These are phyloP conservation scores for Stratiolaelaps scimitus DNA, from an alignment of 1,140 invertebrate species.

Conservation along the genomic window DNA sequence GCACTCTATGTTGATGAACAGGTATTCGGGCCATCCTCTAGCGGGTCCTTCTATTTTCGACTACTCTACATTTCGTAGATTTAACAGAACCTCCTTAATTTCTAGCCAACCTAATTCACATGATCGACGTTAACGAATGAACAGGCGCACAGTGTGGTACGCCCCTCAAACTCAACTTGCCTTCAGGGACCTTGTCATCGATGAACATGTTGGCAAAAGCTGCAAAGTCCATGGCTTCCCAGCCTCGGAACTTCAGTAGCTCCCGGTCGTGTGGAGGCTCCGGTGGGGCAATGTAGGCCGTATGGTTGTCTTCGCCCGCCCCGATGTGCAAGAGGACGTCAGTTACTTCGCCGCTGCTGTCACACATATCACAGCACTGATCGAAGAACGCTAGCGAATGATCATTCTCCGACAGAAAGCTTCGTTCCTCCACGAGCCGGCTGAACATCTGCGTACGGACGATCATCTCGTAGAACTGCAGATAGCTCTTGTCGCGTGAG, in stretches of 20 bases:
- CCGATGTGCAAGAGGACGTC: conserved; percentile 55
- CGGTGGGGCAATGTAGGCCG: conserved; percentile 89
- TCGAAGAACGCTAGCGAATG: conserved; percentile 88
- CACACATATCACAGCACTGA: conserved; percentile 73
- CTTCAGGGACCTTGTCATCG: conserved; percentile 15
- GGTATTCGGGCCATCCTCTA: too few species aligned
- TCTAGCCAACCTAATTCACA: too few species aligned
- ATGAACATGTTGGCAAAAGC: conserved; percentile 34
- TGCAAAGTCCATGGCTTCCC: conserved; percentile 34
- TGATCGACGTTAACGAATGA: too few species aligned
- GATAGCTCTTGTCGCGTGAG: conserved; percentile 62
- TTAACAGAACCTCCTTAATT: too few species aligned
- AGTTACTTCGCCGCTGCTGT: conserved; percentile 41
- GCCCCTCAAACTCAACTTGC: background rate
- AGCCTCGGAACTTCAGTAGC: conserved; percentile 29
- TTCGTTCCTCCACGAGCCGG: conserved; percentile 94
- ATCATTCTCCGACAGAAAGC: conserved; percentile 94
- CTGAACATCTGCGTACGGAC: conserved; percentile 95
- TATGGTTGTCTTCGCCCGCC: conserved; percentile 59
- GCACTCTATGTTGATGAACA: too few species aligned
- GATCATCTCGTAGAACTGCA: conserved; percentile 76
- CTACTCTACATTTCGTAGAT: too few species aligned
- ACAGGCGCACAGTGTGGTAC: too few species aligned
- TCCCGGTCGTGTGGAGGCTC: conserved; percentile 48
- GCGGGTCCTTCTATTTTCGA: too few species aligned